Evolutionary conservation across 2,797 vertebrate species (phyloP).

Genomic region (Leptodactylus fallax): DNA sequence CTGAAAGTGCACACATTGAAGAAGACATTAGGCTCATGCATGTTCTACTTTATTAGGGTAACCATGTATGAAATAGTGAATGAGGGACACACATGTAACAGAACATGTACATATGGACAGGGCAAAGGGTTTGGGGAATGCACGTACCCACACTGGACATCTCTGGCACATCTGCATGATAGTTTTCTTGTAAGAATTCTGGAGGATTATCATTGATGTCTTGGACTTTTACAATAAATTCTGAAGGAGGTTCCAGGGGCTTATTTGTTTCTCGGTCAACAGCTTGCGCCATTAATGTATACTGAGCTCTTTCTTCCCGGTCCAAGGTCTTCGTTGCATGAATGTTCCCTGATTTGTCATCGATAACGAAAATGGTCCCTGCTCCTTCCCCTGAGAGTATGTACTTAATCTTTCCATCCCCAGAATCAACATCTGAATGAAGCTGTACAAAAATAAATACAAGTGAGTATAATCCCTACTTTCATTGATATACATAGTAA

Average conservation of each 20-base stretch:
- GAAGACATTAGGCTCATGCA: no score
- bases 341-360: slow-evolving; percentile 98
- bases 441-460: slow-evolving; percentile 79
- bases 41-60: no score
- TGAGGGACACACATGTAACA: no score
- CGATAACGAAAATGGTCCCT: slow-evolving; percentile 97
- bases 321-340: slow-evolving; percentile 97
- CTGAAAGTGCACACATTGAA: no score
- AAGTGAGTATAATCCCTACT: background rate
- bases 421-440: slow-evolving; percentile 95
- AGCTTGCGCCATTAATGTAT: slow-evolving; percentile 95
- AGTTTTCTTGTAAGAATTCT: slow-evolving; percentile 93
- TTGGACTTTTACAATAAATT: slow-evolving; percentile 99
- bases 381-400: slow-evolving; percentile 98
- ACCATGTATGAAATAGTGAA: no score
- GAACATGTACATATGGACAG: no score
- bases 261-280: slow-evolving; percentile 92
- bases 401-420: slow-evolving; percentile 95
- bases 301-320: slow-evolving; percentile 96
- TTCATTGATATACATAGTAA: background rate
- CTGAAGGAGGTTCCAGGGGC: slow-evolving; percentile 93
- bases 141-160: slow-evolving; percentile 97
- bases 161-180: slow-evolving; percentile 94
- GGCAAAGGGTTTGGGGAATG: background rate
- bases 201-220: slow-evolving; percentile 99